Base-by-base conservation (phyloP, 2,888 invertebrate genomes). In the Euclidia mi region DNA sequence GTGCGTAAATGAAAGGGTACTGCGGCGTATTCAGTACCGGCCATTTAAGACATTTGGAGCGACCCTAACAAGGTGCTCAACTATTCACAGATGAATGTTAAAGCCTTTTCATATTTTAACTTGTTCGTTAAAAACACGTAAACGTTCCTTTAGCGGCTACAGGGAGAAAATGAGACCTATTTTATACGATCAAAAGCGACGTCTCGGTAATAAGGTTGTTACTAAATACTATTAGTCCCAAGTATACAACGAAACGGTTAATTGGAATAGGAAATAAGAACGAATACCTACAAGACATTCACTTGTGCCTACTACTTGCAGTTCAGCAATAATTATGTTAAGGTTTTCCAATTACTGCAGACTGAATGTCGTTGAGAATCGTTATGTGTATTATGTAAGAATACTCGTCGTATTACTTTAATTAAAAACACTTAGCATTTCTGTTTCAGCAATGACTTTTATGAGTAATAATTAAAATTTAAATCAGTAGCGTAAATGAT, bases 1-100 rank as follows among this genome's bases (percentile, higher is more conserved):
- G 58, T 62, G 60, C 71, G 64, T 74, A 82, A 83, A 78, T 80
- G 72, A 82, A 78, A 81, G 53, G 53, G 48, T 40, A 64, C 64
- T 67, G 58, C 68, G 65, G 55, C 71, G 67, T 71, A 81, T 85
- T 85, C 76, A 73, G 77, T 81, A 82, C 77, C 80, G 79, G 84
- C 85, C 78, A 89, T 89, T 89, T 85, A 87, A 86, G 86, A 84
- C 85, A 90, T 89, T 77, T 87, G 73, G 84, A 87, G 89, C 88
- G 81, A 67, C 69, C 68, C 85, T 91, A 92, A 91, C 91, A 90
- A 90, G 90, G 85, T 86, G 76, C 90, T 90, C 70, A 73, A 70
- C 81, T 81, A 87, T 91, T 88, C 85, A 88, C 70, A 82, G 83
- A 81, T 87, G 88, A 88, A 88, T 84, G 82, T 81, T 75, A 79